Conservation (phyloP, 2,888 invertebrate genomes). For the Andricus quercusramuli region DNA sequence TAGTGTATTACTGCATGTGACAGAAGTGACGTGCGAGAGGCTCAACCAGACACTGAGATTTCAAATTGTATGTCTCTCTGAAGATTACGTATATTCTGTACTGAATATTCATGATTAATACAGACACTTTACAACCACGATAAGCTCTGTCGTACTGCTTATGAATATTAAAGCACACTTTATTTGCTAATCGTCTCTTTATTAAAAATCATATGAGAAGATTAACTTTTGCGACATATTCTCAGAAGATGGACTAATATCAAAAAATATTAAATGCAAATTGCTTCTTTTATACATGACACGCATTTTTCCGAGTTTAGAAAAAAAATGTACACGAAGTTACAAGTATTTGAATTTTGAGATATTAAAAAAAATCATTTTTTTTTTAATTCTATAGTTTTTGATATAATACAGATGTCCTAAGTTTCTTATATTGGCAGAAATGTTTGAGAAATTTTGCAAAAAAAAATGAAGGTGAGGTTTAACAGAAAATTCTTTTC, state of each 20-base stretch:
- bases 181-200: neutral
- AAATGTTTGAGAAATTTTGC: no score
- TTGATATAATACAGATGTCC: no score
- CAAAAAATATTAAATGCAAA: no score
- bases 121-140: neutral
- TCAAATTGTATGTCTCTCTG: conserved; percentile 13
- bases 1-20: conserved; percentile 23
- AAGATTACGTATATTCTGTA: conserved; percentile 9
- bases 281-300: no score
- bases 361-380: no score
- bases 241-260: neutral
- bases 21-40: conserved; percentile 7
- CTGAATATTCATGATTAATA: conserved; percentile 35
- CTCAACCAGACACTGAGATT: conserved; percentile 13
- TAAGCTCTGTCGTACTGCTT: neutral
- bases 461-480: no score
- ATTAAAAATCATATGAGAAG: neutral
- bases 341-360: no score
- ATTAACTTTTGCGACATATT: neutral
- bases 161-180: conserved; percentile 1
- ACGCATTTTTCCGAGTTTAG: no score
- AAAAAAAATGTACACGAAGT: no score
- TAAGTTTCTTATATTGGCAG: no score
- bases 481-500: no score
- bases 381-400: no score